Evolutionary conservation across 2,888 invertebrate genomes (phyloP).

Genomic region (Erannis defoliaria): DNA sequence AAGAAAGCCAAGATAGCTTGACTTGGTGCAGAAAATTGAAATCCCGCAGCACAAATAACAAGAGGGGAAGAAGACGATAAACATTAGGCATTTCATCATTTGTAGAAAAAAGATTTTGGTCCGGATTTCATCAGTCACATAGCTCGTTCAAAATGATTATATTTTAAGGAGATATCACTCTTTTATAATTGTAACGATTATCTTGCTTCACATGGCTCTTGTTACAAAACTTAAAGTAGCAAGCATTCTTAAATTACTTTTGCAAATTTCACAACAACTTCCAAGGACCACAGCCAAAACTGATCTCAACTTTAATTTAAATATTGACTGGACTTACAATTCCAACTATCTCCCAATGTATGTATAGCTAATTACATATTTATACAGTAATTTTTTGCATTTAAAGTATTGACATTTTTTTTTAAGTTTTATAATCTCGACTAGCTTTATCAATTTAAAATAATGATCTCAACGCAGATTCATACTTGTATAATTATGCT

Average conservation of each 20-base stretch:
- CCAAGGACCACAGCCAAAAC: conserved; percentile 18
- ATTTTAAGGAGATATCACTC: background rate
- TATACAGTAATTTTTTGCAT: conserved; percentile 33
- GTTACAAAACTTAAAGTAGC: conserved; percentile 11
- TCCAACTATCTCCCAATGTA: conserved; percentile 14
- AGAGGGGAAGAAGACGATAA: too few species aligned
- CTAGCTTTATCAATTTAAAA: conserved; percentile 33
- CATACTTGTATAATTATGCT: conserved; percentile 22
- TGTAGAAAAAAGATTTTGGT: too few species aligned
- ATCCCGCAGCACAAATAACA: too few species aligned
- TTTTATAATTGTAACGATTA: background rate
- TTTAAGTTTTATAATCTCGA: conserved; percentile 40
- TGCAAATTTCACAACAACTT: conserved; percentile 19
- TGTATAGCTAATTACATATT: conserved; percentile 18
- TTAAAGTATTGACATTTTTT: conserved; percentile 43
- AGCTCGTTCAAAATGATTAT: background rate
- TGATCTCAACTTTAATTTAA: conserved; percentile 14
- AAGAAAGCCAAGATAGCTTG: too few species aligned
- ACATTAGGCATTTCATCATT: too few species aligned
- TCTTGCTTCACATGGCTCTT: background rate
- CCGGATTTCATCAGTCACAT: too few species aligned
- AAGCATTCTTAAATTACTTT: conserved; percentile 23
- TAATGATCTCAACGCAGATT: conserved; percentile 18
- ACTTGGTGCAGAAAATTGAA: too few species aligned
- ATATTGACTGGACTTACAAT: conserved; percentile 10